phyloP scores from a whole-genome alignment of 2,797 vertebrate genomes.

The Microctenopoma lineatum region DNA sequence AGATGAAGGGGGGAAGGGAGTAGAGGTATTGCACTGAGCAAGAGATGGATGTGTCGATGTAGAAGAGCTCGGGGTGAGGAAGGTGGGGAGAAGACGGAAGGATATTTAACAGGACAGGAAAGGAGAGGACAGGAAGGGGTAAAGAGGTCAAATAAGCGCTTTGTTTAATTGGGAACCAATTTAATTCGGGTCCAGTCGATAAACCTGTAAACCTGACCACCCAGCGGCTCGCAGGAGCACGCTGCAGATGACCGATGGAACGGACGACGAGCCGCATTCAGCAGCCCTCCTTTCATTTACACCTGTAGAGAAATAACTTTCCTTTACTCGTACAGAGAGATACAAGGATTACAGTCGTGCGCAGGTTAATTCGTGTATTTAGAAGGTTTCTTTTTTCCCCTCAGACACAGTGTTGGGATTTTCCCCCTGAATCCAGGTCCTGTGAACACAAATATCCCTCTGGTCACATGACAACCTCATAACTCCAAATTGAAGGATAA shows the following conservation, averaged over 20 bases:
- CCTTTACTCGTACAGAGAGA: neutral
- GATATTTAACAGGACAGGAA: constrained; percentile 74
- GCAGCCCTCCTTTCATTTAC: constrained; percentile 6
- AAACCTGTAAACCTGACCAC: constrained; percentile 74
- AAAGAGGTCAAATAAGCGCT: constrained; percentile 80
- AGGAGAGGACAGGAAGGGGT: constrained; percentile 68
- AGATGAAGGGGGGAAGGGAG: constrained; percentile 64
- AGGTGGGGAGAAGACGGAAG: constrained; percentile 33
- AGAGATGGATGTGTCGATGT: constrained; percentile 72
- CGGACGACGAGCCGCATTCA: constrained; percentile 10
- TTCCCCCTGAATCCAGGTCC: constrained; percentile 40
- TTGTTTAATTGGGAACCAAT: constrained; percentile 84
- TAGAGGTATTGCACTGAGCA: constrained; percentile 67
- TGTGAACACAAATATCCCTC: constrained; percentile 59
- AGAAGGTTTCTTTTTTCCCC: neutral
- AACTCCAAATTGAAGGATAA: constrained; percentile 69
- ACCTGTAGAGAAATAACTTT: constrained; percentile 32
- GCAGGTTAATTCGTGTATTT: constrained; percentile 5
- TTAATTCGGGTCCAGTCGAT: constrained; percentile 81
- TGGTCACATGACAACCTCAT: constrained; percentile 69
- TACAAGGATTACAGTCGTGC: neutral
- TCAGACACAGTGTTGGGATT: constrained; percentile 8
- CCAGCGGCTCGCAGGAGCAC: constrained; percentile 62
- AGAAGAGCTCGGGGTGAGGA: constrained; percentile 43
- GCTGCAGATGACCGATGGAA: constrained; percentile 62